phyloP scores from a whole-genome alignment of 1,140 invertebrate genomes.

The Drosophila orosa region DNA sequence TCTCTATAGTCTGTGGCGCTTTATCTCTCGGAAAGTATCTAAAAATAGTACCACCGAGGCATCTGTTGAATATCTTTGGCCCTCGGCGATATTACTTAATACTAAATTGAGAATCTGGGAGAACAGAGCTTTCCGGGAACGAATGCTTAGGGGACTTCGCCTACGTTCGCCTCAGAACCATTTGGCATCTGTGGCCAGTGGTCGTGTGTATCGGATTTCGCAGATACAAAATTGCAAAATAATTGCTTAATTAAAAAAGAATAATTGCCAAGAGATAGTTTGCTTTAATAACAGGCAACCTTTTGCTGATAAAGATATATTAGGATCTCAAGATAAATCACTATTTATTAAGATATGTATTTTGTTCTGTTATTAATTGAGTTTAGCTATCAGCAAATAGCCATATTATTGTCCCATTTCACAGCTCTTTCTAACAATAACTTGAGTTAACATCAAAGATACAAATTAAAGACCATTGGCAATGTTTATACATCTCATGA shows the following conservation, averaged over 20 bases:
- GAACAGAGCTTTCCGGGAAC: conserved; percentile 60
- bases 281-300: too few relatives aligned
- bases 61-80: conserved; percentile 70
- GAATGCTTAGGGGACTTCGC: conserved; percentile 39
- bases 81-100: conserved; percentile 69
- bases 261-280: not conserved
- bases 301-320: not conserved
- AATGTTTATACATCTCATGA: conserved; percentile 37
- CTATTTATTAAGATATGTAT: too few relatives aligned
- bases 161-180: conserved; percentile 44
- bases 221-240: conserved; percentile 10
- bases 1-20: conserved; percentile 4
- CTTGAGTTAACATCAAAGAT: not conserved
- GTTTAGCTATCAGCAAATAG: not conserved
- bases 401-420: not conserved
- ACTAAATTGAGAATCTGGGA: conserved; percentile 22
- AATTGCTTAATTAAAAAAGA: not conserved
- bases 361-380: not conserved
- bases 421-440: not conserved
- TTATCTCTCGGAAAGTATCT: conserved; percentile 36
- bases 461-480: conserved; percentile 9
- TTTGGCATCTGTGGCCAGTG: conserved; percentile 33
- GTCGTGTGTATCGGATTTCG: conserved; percentile 64
- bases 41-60: conserved; percentile 57
- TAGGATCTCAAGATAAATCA: too few relatives aligned